Evolutionary conservation across 2,797 vertebrate species (phyloP).

Genomic region (Alosa sapidissima): DNA sequence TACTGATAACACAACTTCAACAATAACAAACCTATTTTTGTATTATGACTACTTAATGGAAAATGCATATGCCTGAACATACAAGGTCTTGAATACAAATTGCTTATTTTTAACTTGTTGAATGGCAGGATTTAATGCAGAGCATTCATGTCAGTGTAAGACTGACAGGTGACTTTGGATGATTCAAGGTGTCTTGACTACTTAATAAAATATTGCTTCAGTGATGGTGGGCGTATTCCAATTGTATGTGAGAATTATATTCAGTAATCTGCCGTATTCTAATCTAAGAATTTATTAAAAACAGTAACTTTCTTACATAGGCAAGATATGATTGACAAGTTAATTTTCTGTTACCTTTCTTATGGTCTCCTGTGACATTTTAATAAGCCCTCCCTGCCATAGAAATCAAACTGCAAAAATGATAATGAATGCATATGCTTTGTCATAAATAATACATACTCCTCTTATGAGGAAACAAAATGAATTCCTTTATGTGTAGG

Average conservation of each 20-base stretch:
- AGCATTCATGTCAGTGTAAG: neutral
- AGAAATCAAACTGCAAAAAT: constrained; percentile 24
- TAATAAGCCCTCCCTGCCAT: constrained; percentile 19
- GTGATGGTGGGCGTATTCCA: neutral
- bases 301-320: constrained; percentile 17
- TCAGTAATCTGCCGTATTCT: neutral
- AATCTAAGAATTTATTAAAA: constrained; percentile 8
- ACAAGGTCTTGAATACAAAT: neutral
- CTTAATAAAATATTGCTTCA: neutral
- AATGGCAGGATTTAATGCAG: neutral
- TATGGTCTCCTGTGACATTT: constrained; percentile 8
- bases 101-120: neutral
- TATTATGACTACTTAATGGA: neutral
- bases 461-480: constrained; percentile 19
- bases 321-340: constrained; percentile 1
- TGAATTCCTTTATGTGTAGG: constrained; percentile 22
- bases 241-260: neutral
- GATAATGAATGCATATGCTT: constrained; percentile 34
- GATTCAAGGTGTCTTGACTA: neutral
- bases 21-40: neutral
- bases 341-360: constrained; percentile 4
- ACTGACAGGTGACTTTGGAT: neutral
- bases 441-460: constrained; percentile 36
- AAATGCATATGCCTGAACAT: neutral
- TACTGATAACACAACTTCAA: neutral